Evolutionary conservation across 2,113 vertebrate genomes (phyloP).

Genomic region (Limanda limanda): DNA sequence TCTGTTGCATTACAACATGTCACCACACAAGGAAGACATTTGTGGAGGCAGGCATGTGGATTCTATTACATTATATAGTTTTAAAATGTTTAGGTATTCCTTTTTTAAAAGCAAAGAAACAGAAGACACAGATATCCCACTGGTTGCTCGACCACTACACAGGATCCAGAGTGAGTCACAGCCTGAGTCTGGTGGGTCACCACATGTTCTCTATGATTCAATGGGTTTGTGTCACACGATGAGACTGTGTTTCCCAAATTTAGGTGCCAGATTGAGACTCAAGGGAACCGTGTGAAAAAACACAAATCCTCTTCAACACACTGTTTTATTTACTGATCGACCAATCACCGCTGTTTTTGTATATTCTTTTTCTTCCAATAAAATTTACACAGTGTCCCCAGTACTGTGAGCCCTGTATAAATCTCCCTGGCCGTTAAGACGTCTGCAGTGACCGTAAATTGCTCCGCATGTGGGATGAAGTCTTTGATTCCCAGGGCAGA

Average conservation of each 20-base stretch:
- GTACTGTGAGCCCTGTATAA: constrained; percentile 36
- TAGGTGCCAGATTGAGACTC: constrained; percentile 21
- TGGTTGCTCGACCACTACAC: constrained; percentile 25
- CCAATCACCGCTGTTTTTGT: not conserved
- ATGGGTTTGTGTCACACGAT: constrained; percentile 20
- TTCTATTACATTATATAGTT: not conserved
- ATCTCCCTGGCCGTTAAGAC: constrained; percentile 43
- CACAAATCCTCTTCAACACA: constrained; percentile 19
- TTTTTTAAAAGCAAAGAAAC: constrained; percentile 11
- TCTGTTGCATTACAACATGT: not conserved
- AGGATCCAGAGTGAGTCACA: constrained; percentile 47
- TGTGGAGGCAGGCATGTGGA: not conserved
- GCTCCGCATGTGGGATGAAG: constrained; percentile 62
- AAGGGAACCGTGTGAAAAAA: constrained; percentile 29
- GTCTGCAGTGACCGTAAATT: constrained; percentile 53
- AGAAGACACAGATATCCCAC: not conserved
- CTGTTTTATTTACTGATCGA: constrained; percentile 15
- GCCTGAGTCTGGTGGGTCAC: constrained; percentile 40
- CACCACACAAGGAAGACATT: not conserved
- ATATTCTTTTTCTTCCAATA: not conserved
- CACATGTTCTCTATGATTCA: constrained; percentile 50
- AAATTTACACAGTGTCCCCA: constrained; percentile 23
- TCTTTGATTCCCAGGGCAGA: constrained; percentile 71
- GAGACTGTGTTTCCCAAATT: constrained; percentile 43
- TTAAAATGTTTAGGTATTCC: not conserved